Percentiles rank a stretch among this genome's conserved stretches.
Evolutionary conservation across 2,888 invertebrate species (phyloP).

Genomic region (Siphonodentalium dalli): DNA sequence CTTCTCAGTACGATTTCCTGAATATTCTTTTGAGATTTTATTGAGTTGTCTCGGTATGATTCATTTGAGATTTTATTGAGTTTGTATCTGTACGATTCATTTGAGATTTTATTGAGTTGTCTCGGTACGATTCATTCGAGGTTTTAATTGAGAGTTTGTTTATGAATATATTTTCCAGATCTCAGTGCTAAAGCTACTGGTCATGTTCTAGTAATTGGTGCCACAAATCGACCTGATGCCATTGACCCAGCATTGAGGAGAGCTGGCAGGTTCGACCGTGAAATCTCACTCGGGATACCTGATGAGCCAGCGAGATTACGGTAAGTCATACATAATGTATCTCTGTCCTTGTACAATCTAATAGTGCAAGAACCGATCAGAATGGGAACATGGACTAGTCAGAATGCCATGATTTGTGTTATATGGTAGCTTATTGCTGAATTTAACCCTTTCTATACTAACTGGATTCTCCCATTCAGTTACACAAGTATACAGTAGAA

Average conservation of each 20-base stretch:
- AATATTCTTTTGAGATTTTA: too few species aligned
- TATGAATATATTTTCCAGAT: slow-evolving; percentile 46
- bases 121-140: background rate
- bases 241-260: slow-evolving; percentile 91
- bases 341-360: background rate
- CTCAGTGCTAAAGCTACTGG: slow-evolving; percentile 40
- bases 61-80: too few species aligned
- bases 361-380: background rate
- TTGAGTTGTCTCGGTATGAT: too few species aligned
- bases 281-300: slow-evolving; percentile 93
- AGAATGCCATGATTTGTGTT: background rate
- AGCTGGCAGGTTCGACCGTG: slow-evolving; percentile 91
- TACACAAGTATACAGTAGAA: too few species aligned
- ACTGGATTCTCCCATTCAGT: too few species aligned
- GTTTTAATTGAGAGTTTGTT: background rate
- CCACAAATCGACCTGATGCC: slow-evolving; percentile 91
- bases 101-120: background rate
- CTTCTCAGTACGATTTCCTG: too few species aligned
- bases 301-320: slow-evolving; percentile 77
- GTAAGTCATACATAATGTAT: slow-evolving; percentile 31
- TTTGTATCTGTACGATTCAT: background rate
- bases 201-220: slow-evolving; percentile 84
- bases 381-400: background rate
- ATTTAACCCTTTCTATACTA: too few species aligned
- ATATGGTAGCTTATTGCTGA: too few species aligned